Base-by-base conservation (phyloP, 2,797 vertebrate genomes). In the Telmatherina bonti region DNA sequence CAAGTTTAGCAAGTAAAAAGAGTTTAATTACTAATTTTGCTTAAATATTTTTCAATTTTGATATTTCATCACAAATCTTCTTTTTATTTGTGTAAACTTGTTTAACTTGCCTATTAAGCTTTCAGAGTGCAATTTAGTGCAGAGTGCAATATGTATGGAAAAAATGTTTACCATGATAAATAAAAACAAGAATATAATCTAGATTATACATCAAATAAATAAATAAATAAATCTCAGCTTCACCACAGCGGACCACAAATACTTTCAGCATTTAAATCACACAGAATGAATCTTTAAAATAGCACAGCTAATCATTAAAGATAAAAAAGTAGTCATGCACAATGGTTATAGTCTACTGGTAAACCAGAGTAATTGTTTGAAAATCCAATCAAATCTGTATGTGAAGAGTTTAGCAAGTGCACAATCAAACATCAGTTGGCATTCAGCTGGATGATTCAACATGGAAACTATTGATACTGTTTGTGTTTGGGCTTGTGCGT, bases 231-330 rank as follows among this genome's bases (percentile, higher is more conserved):
- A 78, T 38, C 70, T 63, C n/a, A n/a, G n/a, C 55, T 72, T 82
- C 41, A 87, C 62, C 59, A 41, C 66, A 29, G 67, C 24, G 56
- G 26, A 61, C 76, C 75, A 66, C 70, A 79, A 83, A 71, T 73
- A 80, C 54, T 82, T 67, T 62, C 51, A 78, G 62, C 35, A 64
- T 79, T 74, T 70, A 75, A 83, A 84, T 72, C 70, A 65, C 72
- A 65, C 61, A 63, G 70, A 84, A 72, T 74, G 60, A 76, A 72
- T 71, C 38, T 77, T 70, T 68, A 18, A 79, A 84, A 86, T 82
- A 79, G 74, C 26, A 84, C 53, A 65, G 73, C 36, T 74, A 55
- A 26, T 64, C 30, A 11, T 22, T 8, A 30, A 72, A 63, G 3
- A 57, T 64, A 71, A 84, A 72, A 77, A 58, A 52, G 55, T 70